These are phyloP conservation scores for Calameuta pallipes DNA, from an alignment of 2,888 invertebrate species.

Conservation along the genomic window DNA sequence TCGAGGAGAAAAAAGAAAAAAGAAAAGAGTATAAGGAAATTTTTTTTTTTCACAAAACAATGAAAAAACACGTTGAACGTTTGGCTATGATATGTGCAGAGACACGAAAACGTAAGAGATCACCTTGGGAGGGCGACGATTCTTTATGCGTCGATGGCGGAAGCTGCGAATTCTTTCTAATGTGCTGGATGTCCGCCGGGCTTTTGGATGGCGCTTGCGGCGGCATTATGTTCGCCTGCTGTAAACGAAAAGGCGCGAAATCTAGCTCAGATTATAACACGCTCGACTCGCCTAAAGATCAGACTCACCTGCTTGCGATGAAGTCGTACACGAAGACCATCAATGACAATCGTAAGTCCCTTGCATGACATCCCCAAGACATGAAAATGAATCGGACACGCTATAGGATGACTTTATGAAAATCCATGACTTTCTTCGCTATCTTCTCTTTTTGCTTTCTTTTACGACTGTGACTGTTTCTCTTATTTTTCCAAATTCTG, in stretches of 20 bases:
- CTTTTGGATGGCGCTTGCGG: slow-evolving; percentile 87
- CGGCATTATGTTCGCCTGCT: slow-evolving; percentile 86
- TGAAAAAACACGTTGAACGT: background rate
- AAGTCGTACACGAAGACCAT: slow-evolving; percentile 70
- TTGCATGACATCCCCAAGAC: background rate
- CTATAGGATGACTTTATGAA: background rate
- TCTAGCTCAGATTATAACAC: slow-evolving; percentile 61
- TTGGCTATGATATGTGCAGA: slow-evolving; percentile 43
- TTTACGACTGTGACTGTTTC: background rate
- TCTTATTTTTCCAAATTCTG: background rate
- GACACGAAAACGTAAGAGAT: slow-evolving; percentile 62
- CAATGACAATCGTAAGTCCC: slow-evolving; percentile 71
- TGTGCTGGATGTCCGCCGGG: slow-evolving; percentile 92
- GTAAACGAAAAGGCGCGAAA: slow-evolving; percentile 73
- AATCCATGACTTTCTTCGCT: background rate
- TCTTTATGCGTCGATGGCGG: slow-evolving; percentile 78
- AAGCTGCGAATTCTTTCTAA: slow-evolving; percentile 90
- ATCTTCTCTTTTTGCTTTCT: background rate
- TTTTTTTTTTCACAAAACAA: background rate
- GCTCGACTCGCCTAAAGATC: slow-evolving; percentile 59
- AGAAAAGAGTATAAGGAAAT: slow-evolving; percentile 1
- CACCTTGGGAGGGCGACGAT: slow-evolving; percentile 66
- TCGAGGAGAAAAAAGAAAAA: slow-evolving; percentile 9
- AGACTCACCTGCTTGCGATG: slow-evolving; percentile 56
- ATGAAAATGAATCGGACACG: background rate